Conservation (phyloP, 2,888 invertebrate species). For the Dendrolimus houi region DNA sequence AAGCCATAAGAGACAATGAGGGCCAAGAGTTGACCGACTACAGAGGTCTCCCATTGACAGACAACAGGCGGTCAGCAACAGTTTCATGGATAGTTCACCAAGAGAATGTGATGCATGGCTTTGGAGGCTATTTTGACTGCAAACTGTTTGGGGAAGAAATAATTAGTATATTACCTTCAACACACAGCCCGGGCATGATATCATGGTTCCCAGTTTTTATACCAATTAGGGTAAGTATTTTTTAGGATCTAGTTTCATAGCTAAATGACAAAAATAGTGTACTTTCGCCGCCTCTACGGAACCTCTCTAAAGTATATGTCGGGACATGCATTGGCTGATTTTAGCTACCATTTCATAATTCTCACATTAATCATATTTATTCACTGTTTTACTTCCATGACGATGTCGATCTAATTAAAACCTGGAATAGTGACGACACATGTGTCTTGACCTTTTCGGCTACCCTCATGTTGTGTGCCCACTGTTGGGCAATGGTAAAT, state of each 20-base stretch:
- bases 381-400: too few species aligned
- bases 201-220: conserved; percentile 99
- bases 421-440: too few species aligned
- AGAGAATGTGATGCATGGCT: conserved; percentile 92
- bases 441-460: too few species aligned
- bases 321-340: too few species aligned
- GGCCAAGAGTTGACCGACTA: conserved; percentile 81
- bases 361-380: too few species aligned
- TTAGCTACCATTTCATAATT: too few species aligned
- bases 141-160: conserved; percentile 88
- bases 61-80: conserved; percentile 84
- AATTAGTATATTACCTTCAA: conserved; percentile 92
- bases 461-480: too few species aligned
- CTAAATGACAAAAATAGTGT: too few species aligned
- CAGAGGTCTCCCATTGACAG: conserved; percentile 79
- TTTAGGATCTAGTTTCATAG: background rate
- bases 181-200: conserved; percentile 94
- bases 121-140: conserved; percentile 97
- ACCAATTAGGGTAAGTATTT: conserved; percentile 82
- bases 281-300: too few species aligned
- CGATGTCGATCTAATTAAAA: too few species aligned
- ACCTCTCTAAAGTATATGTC: too few species aligned
- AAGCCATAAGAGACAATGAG: conserved; percentile 80
- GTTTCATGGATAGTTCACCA: conserved; percentile 82
- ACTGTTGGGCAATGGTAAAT: too few species aligned